These are phyloP conservation scores for Alethe castanea DNA, from an alignment of 2,113 vertebrate genomes.

Conservation along the genomic window DNA sequence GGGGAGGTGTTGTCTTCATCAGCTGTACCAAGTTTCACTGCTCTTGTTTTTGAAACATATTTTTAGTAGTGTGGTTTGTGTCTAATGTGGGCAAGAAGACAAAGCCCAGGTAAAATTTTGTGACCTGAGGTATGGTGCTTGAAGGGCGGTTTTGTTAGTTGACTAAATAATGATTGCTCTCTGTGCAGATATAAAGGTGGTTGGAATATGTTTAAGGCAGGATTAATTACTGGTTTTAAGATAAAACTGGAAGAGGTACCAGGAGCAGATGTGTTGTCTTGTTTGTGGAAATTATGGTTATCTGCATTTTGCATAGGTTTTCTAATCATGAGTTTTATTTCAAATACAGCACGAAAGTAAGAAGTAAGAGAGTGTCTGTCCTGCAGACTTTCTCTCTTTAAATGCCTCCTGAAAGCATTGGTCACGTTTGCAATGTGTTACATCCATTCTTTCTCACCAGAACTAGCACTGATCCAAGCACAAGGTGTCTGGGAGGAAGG, in stretches of 20 bases:
- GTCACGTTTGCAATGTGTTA: accelerated
- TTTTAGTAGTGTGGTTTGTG: background rate
- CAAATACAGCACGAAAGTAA: background rate
- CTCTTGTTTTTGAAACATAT: background rate
- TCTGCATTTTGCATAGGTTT: background rate
- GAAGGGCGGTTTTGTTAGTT: background rate
- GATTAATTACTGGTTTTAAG: background rate
- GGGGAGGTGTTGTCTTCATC: background rate
- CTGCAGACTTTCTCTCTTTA: background rate
- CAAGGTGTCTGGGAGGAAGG: background rate
- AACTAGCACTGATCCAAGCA: background rate
- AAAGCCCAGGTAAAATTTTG: background rate
- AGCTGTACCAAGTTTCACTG: accelerated
- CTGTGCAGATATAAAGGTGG: background rate
- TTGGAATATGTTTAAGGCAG: background rate
- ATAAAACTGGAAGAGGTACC: background rate
- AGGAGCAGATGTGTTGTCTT: background rate
- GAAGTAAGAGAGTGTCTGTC: background rate
- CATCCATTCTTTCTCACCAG: background rate
- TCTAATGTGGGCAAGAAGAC: background rate
- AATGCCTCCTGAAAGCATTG: accelerated
- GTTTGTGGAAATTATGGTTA: background rate
- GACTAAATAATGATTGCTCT: background rate
- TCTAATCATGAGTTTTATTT: background rate
- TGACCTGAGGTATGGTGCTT: background rate